Evolutionary conservation across 2,797 vertebrate genomes (phyloP), one percentile per base, ranked within the genome.

Genomic region (Hypotaenidia philippensis): DNA sequence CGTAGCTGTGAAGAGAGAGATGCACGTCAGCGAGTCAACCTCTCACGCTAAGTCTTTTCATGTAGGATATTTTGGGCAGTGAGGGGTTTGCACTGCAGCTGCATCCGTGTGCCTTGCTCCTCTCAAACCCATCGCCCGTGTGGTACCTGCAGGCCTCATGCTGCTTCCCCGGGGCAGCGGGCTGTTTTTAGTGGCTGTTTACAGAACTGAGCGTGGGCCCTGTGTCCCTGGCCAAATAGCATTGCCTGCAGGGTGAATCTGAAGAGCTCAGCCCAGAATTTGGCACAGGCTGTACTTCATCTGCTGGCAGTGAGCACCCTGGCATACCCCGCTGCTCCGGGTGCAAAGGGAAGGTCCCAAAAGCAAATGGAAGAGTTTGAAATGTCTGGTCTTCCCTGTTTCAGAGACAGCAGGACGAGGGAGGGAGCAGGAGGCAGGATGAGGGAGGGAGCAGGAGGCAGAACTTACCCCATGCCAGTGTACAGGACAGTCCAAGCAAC

Each of bases 1-100:
- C 98, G 8, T 99, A 99, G 23, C 99, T 99, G 96, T n/a, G 90
- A 50, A 79, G 88, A 96, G 71, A 57, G 36, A 81, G 45, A 34
- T 34, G 25, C 4, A 7, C 1, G 0, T 78, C 0, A 87, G 75
- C 0, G 6, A 50, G 19, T 16, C 13, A 11, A 70, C 7, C 59
- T 75, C 40, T 2, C 0, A 2, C 9, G 11, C 26, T 52, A 13
- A 5, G 25, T 0, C 17, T 15, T 59, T 32, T 41, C 16, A 2
- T 1, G 11, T 1, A 2, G 13, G 11, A 4, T 9, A 0, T n/a
- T 19, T 38, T 60, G 3, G 41, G 4, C 38, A 32, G 0, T 3
- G 14, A 9, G 31, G 14, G 60, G 1, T 25, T 32, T 16, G 36
- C 34, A 15, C 32, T 45, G 10, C 41, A 7, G 38, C 34, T 31